Evolutionary conservation across 1,140 invertebrate genomes (phyloP), one percentile per base, ranked within the genome.

Genomic region (Calephelis nemesis): DNA sequence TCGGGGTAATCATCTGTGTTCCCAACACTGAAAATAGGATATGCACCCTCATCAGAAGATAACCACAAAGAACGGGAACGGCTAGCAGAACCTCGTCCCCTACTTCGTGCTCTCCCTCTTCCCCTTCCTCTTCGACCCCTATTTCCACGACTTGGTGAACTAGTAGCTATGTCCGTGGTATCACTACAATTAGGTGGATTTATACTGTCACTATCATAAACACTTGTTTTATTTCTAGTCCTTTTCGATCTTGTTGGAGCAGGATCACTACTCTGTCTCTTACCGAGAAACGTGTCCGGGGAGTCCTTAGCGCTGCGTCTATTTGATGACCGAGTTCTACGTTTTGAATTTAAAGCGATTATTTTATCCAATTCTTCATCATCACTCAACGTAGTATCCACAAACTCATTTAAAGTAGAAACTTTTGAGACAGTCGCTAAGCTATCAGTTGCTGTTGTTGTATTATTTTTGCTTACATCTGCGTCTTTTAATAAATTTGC

Each of bases 1-100:
- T 89, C 87, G 0, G 77, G 76, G 58, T 90, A 90, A 47, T 89
- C 85, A 10, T 78, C 72, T 1, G 82, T 84, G 62, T 90, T 88
- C 0, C 88, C 88, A 13, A 90, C 64, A 63, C 76, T 86, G 60
- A 75, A 83, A 19, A 40, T 66, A 54, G 40, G 40, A 63, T 63
- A 63, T 15, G 42, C 12, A 6, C 15, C 10, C 9, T 12, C 11
- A 48, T 48, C 15, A 8, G 7, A 5, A 13, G n/a, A 5, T 63
- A 19, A 47, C 13, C 13, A 15, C 8, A n/a, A 47, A 12, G 7
- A 8, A 15, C 13, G 47, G 6, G 50, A 9, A 47, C 63, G 39
- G 42, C 50, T 45, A 62, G 50, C 12, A 13, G 54, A 64, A 42
- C 42, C 58, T 45, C 54, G 70, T 45, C 48, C 68, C 45, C 70